phyloP scores from a whole-genome alignment of 1,140 invertebrate species.

The Nephila pilipes region DNA sequence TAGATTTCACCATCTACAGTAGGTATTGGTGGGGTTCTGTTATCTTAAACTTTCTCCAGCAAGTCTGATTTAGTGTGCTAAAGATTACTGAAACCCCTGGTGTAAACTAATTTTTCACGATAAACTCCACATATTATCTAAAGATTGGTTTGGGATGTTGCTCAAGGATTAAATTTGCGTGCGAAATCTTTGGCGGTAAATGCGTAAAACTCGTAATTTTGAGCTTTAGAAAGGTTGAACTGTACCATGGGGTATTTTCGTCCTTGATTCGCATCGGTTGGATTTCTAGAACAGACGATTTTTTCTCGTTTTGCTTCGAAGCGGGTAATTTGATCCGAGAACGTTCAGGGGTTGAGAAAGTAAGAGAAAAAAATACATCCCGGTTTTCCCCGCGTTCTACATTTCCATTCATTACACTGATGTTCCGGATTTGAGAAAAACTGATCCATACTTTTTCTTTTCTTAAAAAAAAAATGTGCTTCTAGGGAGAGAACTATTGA shows the following conservation, averaged over 20 bases:
- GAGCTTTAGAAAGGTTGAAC: too few relatives aligned
- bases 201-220: background rate
- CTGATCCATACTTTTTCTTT: background rate
- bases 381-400: background rate
- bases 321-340: background rate
- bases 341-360: background rate
- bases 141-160: background rate
- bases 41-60: background rate
- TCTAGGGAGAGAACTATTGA: too few relatives aligned
- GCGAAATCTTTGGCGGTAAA: background rate
- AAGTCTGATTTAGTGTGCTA: background rate
- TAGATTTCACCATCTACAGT: constrained; percentile 17
- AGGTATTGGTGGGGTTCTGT: background rate
- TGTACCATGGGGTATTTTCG: background rate
- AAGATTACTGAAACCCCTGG: background rate
- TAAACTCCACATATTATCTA: background rate
- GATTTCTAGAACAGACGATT: background rate
- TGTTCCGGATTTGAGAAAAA: background rate
- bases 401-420: background rate
- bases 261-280: background rate
- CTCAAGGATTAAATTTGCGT: background rate
- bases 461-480: background rate
- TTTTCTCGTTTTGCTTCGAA: constrained; percentile 16
- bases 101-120: background rate
- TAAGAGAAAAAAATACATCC: background rate